Evolutionary conservation across 2,888 invertebrate genomes (phyloP), one percentile per base, ranked within the genome.

Genomic region (Hemaris fuciformis): DNA sequence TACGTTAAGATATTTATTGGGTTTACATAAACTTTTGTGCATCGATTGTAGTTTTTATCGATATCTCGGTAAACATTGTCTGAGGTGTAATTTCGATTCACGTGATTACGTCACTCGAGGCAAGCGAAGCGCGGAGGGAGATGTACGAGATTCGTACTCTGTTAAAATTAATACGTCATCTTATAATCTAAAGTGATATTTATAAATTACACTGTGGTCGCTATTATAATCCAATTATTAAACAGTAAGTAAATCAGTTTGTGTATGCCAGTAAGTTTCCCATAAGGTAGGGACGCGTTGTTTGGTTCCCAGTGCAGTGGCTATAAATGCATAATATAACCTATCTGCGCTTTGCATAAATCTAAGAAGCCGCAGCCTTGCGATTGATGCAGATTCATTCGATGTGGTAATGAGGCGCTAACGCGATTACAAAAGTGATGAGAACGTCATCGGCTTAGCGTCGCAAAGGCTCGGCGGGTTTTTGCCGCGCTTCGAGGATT

Each of bases 301-400:
- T 91, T 91, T 90, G 84, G 82, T 81, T 83, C 80, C 69, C 73
- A 75, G 88, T 88, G 87, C 83, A 88, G 85, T 86, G 85, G 77
- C 75, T 91, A 88, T 89, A 88, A 90, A 90, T 84, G 89, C 90
- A 88, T 89, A 89, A 87, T 89, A 89, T 92, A 91, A 91, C 91
- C 92, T 91, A 88, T 85, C 79, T 84, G 77, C 82, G 83, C 79
- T 86, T 83, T 79, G 83, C 87, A 85, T 87, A 87, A 88, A 88
- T 87, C 86, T 86, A 80, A 84, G 83, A 84, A 80, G 84, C 79
- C 79, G 75, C 84, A 88, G 82, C 89, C 85, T 89, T 88, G 86
- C 85, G 81, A 84, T 83, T 85, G 84, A 81, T 85, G 84, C 84
- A 86, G 80, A 80, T 80, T 79, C 80, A 81, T 76, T 74, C 74